These are phyloP conservation scores for Crotalus horridus DNA, from an alignment of 2,113 vertebrate genomes.

Conservation along the genomic window DNA sequence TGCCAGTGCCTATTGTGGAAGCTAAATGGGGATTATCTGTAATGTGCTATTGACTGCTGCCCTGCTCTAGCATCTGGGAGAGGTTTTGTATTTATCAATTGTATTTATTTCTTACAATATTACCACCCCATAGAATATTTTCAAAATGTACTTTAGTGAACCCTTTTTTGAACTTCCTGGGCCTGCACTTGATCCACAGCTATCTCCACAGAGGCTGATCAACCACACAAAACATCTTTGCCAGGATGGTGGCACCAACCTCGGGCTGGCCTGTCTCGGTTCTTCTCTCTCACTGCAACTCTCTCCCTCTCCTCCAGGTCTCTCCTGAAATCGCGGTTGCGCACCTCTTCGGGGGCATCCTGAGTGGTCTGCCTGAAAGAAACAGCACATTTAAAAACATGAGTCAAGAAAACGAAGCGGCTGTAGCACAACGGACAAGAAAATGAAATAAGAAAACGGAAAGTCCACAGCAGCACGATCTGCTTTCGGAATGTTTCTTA, in stretches of 20 bases:
- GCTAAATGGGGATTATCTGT: too few relatives aligned
- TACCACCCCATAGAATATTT: background rate
- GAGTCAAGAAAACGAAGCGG: too few relatives aligned
- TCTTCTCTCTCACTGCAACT: slow-evolving; percentile 86
- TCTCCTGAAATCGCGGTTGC: slow-evolving; percentile 92
- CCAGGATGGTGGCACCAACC: slow-evolving; percentile 63
- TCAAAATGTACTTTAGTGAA: background rate
- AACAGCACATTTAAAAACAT: rapidly evolving
- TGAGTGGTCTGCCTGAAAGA: slow-evolving; percentile 86
- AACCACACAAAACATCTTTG: background rate
- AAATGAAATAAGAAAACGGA: background rate
- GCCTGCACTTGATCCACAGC: background rate
- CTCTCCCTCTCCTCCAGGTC: slow-evolving; percentile 94
- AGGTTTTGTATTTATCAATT: too few relatives aligned
- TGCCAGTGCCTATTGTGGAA: too few relatives aligned
- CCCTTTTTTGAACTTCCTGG: background rate
- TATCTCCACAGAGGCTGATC: too few relatives aligned
- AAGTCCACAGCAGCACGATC: background rate
- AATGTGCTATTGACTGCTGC: too few relatives aligned
- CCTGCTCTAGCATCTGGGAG: too few relatives aligned
- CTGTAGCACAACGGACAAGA: background rate
- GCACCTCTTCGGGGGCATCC: slow-evolving; percentile 94
- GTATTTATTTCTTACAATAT: too few relatives aligned
- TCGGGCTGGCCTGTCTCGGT: slow-evolving; percentile 87
- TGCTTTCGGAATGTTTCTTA: background rate